Evolutionary conservation across 2,888 invertebrate species (phyloP).

Genomic region (Eilema griseolum): DNA sequence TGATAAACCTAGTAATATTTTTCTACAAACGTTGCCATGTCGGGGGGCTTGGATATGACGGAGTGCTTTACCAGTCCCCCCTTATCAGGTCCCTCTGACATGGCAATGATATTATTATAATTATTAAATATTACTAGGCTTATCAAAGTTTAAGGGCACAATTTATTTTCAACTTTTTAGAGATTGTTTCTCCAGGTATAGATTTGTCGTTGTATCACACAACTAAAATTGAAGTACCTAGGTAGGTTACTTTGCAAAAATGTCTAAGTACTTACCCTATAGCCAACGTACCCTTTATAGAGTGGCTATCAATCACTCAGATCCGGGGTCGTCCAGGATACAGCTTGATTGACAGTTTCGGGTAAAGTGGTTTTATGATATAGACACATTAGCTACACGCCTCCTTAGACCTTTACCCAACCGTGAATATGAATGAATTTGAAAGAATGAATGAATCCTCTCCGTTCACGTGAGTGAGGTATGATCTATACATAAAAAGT

Average conservation of each 20-base stretch:
- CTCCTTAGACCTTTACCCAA: constrained; percentile 54
- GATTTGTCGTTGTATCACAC: neutral
- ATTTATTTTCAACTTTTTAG: no score
- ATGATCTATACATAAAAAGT: neutral
- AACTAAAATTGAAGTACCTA: neutral
- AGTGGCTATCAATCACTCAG: constrained; percentile 75
- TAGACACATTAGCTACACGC: constrained; percentile 36
- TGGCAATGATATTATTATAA: no score
- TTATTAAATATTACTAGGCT: no score
- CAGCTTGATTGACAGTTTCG: constrained; percentile 75
- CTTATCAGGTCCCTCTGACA: no score
- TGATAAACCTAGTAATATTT: no score
- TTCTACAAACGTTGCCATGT: no score
- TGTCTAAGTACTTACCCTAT: neutral
- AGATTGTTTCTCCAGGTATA: constrained; percentile 28
- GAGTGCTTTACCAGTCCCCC: no score
- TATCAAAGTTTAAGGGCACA: no score
- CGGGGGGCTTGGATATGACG: no score
- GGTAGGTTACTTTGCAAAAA: neutral
- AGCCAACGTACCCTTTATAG: constrained; percentile 47
- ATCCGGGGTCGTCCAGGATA: constrained; percentile 67
- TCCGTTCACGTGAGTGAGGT: neutral
- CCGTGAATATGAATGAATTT: constrained; percentile 69
- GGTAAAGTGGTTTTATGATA: constrained; percentile 63
- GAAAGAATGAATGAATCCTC: constrained; percentile 12